Evolutionary conservation across 1,140 invertebrate genomes (phyloP).

Genomic region (Solenopsis invicta): DNA sequence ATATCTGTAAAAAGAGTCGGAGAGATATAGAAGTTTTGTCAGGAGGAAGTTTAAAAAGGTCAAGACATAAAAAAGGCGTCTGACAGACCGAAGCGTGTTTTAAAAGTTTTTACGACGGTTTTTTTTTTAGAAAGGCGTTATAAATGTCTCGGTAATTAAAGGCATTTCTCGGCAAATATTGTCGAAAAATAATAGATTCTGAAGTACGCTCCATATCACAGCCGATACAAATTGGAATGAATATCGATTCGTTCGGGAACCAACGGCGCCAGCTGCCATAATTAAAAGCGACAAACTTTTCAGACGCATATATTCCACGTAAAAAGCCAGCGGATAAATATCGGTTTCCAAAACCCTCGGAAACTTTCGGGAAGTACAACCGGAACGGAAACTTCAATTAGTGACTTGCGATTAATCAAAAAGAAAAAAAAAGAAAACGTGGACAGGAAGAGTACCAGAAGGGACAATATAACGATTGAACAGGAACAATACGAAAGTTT

Average conservation of each 20-base stretch:
- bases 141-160: slow-evolving; percentile 9
- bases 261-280: not conserved
- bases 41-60: slow-evolving; percentile 1
- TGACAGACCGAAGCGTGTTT: not conserved
- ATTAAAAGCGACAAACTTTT: slow-evolving; percentile 13
- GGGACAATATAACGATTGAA: too few relatives aligned
- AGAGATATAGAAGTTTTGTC: not conserved
- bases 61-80: not conserved
- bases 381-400: not conserved
- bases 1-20: not conserved
- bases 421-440: not conserved
- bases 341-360: not conserved
- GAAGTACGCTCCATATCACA: not conserved
- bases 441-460: too few relatives aligned
- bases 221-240: not conserved
- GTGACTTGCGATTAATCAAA: not conserved
- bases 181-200: not conserved
- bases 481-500: not conserved
- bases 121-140: not conserved
- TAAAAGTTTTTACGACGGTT: not conserved
- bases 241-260: not conserved
- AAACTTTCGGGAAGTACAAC: not conserved
- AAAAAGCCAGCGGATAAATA: not conserved
- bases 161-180: not conserved
- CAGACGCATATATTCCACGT: not conserved